phyloP scores from a whole-genome alignment of 2,888 invertebrate species.

The Ophonus ardosiacus region DNA sequence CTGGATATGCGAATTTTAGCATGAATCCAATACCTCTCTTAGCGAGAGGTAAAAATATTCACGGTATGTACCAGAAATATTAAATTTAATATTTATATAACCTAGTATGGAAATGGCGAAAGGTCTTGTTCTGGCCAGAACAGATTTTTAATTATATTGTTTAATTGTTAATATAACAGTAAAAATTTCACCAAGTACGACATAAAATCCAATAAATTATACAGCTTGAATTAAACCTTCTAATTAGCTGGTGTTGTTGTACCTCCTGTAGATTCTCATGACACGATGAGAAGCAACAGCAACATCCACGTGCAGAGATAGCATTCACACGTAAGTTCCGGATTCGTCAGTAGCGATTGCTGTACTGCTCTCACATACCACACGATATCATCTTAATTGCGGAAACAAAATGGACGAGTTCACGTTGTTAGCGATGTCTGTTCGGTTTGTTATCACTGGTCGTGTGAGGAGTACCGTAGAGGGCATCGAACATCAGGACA shows the following conservation, averaged over 20 bases:
- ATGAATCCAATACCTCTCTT: no score
- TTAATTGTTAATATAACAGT: background rate
- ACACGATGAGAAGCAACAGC: constrained; percentile 10
- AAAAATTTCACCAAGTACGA: background rate
- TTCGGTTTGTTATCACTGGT: background rate
- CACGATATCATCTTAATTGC: constrained; percentile 40
- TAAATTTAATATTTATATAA: no score
- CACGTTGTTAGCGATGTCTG: constrained; percentile 22
- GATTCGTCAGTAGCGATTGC: constrained; percentile 35
- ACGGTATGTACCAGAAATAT: no score
- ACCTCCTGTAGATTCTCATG: background rate
- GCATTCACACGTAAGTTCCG: constrained; percentile 39
- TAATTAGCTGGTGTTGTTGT: background rate
- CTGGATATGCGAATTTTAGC: no score
- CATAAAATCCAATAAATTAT: background rate
- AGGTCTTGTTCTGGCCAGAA: no score
- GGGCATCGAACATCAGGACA: background rate
- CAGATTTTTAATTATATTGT: background rate
- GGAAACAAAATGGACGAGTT: constrained; percentile 40
- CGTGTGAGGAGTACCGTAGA: background rate
- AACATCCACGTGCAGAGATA: constrained; percentile 35
- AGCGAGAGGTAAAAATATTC: no score
- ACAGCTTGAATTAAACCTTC: background rate
- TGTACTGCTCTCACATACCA: background rate
- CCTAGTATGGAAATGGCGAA: no score